A percentile compares a stretch with the other conserved stretches of the same genome.
phyloP scores from a whole-genome alignment of 1,140 invertebrate genomes.

The Odontomachus brunneus region DNA sequence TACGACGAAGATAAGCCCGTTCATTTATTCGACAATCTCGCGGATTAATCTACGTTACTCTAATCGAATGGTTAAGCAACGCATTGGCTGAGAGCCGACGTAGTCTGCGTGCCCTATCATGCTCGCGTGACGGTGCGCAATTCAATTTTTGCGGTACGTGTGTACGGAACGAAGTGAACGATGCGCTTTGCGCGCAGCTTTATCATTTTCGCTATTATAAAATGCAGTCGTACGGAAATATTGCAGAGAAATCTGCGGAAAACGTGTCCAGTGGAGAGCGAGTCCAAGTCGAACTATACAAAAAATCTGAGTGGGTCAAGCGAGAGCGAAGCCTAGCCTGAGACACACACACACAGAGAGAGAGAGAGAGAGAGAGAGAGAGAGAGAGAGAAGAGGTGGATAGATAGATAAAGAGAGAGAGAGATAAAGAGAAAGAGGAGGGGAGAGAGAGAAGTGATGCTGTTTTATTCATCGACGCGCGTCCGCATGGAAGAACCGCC shows the following conservation, averaged over 20 bases:
- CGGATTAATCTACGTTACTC: conserved; percentile 30
- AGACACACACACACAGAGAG: too few relatives aligned
- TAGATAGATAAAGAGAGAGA: too few relatives aligned
- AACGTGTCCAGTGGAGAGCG: conserved; percentile 6
- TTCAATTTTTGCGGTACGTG: conserved; percentile 34
- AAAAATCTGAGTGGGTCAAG: conserved; percentile 14
- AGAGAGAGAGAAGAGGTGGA: too few relatives aligned
- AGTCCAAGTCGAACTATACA: conserved; percentile 34
- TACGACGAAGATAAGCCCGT: background rate
- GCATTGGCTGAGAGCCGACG: background rate
- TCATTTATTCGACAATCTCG: background rate
- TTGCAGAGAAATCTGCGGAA: conserved; percentile 15
- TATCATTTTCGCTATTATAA: conserved; percentile 31
- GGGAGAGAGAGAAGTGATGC: conserved; percentile 5
- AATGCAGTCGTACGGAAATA: conserved; percentile 13
- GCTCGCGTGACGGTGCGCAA: background rate
- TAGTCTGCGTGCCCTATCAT: background rate
- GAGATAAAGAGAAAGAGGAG: too few relatives aligned
- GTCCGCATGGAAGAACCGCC: conserved; percentile 17
- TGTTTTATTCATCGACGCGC: conserved; percentile 59
- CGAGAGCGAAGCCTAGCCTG: background rate
- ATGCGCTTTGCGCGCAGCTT: conserved; percentile 11
- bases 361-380: too few relatives aligned
- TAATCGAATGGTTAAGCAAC: conserved; percentile 43
- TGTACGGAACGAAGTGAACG: background rate